Percentiles rank a stretch among this genome's conserved stretches.
These are phyloP conservation scores for Phoeniculus purpureus DNA, from an alignment of 2,797 vertebrate species.

Conservation along the genomic window DNA sequence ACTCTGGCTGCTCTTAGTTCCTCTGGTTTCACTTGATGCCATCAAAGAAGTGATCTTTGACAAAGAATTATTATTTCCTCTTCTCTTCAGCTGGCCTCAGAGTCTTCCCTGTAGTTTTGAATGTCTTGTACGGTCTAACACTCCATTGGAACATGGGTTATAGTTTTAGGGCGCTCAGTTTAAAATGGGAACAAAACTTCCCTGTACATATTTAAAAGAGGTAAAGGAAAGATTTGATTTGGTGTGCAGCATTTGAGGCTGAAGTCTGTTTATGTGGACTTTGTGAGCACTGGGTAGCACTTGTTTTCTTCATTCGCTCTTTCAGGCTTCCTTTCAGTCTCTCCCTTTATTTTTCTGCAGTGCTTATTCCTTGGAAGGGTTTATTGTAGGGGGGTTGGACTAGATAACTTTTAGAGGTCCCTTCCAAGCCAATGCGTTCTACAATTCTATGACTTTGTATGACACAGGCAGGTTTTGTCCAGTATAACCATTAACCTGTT, in stretches of 20 bases:
- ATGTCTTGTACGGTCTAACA: background rate
- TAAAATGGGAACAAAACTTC: background rate
- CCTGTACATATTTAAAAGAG: background rate
- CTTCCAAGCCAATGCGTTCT: too few relatives aligned
- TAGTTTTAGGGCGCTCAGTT: background rate
- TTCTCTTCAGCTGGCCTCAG: background rate
- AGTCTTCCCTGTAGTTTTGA: background rate
- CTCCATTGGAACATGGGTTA: background rate
- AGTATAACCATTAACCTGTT: background rate
- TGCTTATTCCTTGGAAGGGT: background rate
- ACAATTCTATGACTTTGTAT: background rate
- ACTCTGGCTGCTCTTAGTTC: slow-evolving; percentile 4
- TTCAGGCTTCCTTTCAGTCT: background rate
- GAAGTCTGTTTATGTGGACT: background rate
- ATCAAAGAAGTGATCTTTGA: slow-evolving; percentile 39
- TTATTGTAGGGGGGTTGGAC: too few relatives aligned
- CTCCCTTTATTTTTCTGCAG: background rate
- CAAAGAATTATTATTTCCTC: background rate
- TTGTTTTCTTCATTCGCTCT: background rate
- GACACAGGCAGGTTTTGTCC: background rate
- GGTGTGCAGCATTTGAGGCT: background rate
- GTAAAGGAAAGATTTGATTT: background rate
- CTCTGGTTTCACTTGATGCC: slow-evolving; percentile 12
- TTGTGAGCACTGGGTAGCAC: background rate
- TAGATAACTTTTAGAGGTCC: too few relatives aligned